phyloP scores from a whole-genome alignment of 64 coral and sea anemone genomes.

The Porites lutea region DNA sequence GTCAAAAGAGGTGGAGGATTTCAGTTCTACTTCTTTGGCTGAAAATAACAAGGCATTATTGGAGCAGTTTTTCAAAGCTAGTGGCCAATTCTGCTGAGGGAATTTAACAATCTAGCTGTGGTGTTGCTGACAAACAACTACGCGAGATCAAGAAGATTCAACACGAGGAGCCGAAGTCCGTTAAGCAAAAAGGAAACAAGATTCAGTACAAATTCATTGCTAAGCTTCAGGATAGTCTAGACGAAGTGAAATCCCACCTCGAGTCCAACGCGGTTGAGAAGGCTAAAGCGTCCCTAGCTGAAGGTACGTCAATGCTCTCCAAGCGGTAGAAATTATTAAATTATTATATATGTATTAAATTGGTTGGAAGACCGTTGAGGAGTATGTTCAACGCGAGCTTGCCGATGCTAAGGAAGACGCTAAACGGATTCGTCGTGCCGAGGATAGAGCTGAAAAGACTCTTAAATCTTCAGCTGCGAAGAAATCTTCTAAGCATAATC shows the following conservation, averaged over 20 bases:
- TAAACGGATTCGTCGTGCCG: too few species aligned
- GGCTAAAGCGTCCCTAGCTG: not conserved
- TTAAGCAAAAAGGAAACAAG: slow-evolving; percentile 28
- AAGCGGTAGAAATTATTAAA: not conserved
- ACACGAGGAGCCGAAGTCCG: not conserved
- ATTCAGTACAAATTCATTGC: slow-evolving; percentile 27
- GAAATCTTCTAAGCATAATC: too few species aligned
- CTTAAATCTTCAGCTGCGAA: too few species aligned
- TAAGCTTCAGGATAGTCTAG: not conserved
- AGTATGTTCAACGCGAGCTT: too few species aligned
- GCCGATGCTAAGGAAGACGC: too few species aligned
- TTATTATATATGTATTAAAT: too few species aligned
- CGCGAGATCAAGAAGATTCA: slow-evolving; percentile 5
- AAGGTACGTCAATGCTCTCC: not conserved
- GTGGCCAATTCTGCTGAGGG: not conserved
- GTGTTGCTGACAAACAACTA: not conserved
- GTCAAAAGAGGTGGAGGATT: not conserved
- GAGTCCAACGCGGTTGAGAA: not conserved
- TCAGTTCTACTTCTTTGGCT: not conserved
- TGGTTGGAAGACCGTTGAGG: too few species aligned
- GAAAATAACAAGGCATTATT: not conserved
- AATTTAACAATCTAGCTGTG: not conserved
- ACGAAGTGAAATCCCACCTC: not conserved
- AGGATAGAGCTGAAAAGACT: too few species aligned
- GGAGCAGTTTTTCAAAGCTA: not conserved